Conservation (phyloP, 2,888 invertebrate species). For the Lasioglossum leucozonium region DNA sequence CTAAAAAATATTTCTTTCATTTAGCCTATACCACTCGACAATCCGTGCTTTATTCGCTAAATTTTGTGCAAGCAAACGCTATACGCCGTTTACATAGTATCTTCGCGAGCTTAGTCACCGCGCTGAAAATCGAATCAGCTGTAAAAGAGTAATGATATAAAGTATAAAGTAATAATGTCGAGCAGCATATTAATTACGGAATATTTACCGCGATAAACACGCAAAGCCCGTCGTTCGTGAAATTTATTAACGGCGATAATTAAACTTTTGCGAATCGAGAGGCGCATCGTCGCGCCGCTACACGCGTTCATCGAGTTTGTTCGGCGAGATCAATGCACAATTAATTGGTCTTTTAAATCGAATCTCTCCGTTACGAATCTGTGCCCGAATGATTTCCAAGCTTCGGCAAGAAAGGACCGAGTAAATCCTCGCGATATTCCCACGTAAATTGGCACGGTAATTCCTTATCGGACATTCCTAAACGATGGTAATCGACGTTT, state of each 20-base stretch:
- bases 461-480: constrained; percentile 65
- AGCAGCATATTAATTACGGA: not conserved
- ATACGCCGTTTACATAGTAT: no score
- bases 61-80: no score
- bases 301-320: not conserved
- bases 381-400: constrained; percentile 3
- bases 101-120: no score
- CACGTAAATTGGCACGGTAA: constrained; percentile 27
- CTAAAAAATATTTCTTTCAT: no score
- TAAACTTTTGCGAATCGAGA: not conserved
- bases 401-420: constrained; percentile 44
- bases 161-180: not conserved
- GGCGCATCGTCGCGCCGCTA: not conserved
- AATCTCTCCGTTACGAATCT: not conserved
- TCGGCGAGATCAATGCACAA: not conserved
- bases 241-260: not conserved
- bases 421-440: constrained; percentile 54
- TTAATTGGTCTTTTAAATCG: constrained; percentile 2
- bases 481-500: constrained; percentile 75
- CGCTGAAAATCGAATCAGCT: not conserved
- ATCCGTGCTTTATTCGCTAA: no score
- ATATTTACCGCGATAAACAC: not conserved
- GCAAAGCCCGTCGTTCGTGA: not conserved
- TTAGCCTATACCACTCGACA: no score
- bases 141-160: not conserved